phyloP scores from a whole-genome alignment of 92 coral and sea anemone genomes.

The Umimayanthus kanabou region DNA sequence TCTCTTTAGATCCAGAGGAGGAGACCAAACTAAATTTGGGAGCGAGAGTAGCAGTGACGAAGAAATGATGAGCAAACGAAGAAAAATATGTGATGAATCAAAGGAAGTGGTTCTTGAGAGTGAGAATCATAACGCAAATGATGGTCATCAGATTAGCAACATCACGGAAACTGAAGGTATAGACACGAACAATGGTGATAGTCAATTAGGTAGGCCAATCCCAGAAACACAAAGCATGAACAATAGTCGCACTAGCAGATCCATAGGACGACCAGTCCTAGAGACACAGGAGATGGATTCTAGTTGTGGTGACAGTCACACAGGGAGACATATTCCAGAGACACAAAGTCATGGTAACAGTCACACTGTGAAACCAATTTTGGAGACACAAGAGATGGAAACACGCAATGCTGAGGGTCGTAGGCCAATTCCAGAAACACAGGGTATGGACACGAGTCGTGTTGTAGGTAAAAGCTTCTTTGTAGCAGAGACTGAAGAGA shows the following conservation, averaged over 20 bases:
- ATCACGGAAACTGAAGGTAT: conserved; percentile 2
- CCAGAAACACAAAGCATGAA: conserved; percentile 13
- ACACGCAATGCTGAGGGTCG: background rate
- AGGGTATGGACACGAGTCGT: background rate
- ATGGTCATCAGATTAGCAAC: background rate
- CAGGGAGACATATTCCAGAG: conserved; percentile 4
- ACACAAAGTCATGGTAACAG: background rate
- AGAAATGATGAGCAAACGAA: conserved; percentile 39
- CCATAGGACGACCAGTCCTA: background rate
- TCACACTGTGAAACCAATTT: background rate
- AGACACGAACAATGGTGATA: background rate
- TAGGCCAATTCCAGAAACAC: conserved; percentile 4
- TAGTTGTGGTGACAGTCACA: background rate
- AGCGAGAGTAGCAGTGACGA: conserved; percentile 42
- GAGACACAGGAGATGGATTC: conserved; percentile 18
- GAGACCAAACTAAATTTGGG: background rate
- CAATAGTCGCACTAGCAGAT: background rate
- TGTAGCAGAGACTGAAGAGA: conserved; percentile 26
- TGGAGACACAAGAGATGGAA: background rate
- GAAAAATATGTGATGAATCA: conserved; percentile 16
- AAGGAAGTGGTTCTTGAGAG: conserved; percentile 19
- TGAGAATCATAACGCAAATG: background rate
- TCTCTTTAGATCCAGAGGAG: conserved; percentile 3
- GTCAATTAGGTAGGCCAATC: background rate
- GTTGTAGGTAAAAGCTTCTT: background rate